These are phyloP conservation scores for Heteractis magnifica DNA, from an alignment of 92 coral and sea anemone genomes.

Conservation along the genomic window DNA sequence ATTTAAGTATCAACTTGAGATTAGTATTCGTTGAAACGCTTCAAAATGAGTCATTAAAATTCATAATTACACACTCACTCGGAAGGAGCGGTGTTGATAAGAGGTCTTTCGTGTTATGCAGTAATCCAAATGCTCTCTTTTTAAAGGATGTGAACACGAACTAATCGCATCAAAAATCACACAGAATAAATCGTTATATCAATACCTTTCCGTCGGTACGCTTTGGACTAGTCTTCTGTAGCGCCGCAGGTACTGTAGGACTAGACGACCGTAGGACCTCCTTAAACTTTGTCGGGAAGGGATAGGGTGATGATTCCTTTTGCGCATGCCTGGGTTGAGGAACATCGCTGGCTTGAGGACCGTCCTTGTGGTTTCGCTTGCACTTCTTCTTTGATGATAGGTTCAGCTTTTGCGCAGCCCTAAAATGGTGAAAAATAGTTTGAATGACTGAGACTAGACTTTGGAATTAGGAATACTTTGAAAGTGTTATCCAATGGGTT, in stretches of 20 bases:
- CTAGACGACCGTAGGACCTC: conserved; percentile 77
- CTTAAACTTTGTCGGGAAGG: conserved; percentile 89
- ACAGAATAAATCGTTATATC: neutral
- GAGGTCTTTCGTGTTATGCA: no score
- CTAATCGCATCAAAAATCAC: neutral
- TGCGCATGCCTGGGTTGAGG: conserved; percentile 54
- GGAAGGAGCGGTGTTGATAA: no score
- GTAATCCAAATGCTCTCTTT: no score
- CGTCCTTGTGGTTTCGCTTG: conserved; percentile 64
- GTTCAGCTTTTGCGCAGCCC: conserved; percentile 93
- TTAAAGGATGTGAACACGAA: neutral
- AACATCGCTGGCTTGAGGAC: conserved; percentile 24
- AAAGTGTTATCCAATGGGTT: no score
- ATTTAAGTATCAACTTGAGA: no score
- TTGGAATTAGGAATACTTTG: no score
- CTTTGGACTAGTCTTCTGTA: conserved; percentile 79
- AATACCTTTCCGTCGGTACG: conserved; percentile 92
- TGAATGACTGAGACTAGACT: no score
- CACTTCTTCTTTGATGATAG: conserved; percentile 82
- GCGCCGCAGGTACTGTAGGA: conserved; percentile 90
- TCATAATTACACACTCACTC: no score
- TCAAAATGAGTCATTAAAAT: no score
- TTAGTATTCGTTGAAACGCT: no score
- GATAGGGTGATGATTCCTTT: conserved; percentile 79
- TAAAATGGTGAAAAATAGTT: conserved; percentile 7